phyloP scores from a whole-genome alignment of 2,113 vertebrate species.

The Sylvia atricapilla region DNA sequence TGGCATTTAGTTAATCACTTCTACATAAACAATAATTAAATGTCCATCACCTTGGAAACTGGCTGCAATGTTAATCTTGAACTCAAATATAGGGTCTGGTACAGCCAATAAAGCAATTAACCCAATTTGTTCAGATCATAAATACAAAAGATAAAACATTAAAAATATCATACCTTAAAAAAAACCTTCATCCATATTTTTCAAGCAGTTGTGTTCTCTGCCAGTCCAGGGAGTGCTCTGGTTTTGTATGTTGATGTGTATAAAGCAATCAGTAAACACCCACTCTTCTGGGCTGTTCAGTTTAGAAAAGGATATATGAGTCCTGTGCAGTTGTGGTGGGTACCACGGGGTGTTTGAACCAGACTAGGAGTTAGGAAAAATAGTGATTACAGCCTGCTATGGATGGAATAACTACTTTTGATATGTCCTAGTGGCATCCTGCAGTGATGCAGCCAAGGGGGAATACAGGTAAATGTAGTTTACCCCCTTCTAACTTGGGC shows the following conservation, averaged over 20 bases:
- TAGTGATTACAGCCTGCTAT: slow-evolving; percentile 23
- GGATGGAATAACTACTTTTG: background rate
- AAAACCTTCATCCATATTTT: background rate
- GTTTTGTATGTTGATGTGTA: background rate
- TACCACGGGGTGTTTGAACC: background rate
- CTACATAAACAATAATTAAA: slow-evolving; percentile 51
- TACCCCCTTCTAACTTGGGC: background rate
- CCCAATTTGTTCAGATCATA: background rate
- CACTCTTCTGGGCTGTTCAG: background rate
- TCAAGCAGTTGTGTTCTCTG: background rate
- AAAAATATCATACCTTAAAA: background rate
- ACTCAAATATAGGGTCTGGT: slow-evolving; percentile 24
- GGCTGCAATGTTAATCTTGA: slow-evolving; percentile 3
- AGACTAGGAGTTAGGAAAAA: slow-evolving; percentile 5
- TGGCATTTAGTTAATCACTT: slow-evolving; percentile 20
- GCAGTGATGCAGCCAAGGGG: slow-evolving; percentile 3
- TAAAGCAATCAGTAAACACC: background rate
- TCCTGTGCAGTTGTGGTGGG: background rate
- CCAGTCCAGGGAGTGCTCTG: background rate
- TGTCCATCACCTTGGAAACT: slow-evolving; percentile 54
- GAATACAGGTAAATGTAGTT: slow-evolving; percentile 34
- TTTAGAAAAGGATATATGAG: background rate
- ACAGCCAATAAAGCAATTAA: slow-evolving; percentile 8
- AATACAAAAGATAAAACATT: background rate
- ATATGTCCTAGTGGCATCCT: background rate